phyloP scores from a whole-genome alignment of 1,140 invertebrate species.

The Steinernema feltiae region DNA sequence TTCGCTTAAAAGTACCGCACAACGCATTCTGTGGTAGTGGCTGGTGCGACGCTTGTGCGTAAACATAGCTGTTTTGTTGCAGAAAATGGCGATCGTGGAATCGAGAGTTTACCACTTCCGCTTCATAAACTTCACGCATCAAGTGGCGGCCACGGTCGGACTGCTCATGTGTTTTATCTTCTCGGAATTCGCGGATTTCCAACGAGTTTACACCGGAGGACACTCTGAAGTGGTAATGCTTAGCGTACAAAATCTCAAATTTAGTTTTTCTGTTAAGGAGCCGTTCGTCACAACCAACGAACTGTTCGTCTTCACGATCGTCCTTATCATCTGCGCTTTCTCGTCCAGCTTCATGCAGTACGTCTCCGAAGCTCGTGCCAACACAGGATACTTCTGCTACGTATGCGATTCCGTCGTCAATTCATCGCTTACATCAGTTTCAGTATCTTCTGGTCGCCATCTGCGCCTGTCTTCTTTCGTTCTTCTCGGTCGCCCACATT shows the following conservation, averaged over 20 bases:
- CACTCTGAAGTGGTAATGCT: background rate
- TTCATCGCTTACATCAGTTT: background rate
- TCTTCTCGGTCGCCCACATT: constrained; percentile 7
- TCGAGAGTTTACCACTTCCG: too few species aligned
- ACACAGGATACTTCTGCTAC: background rate
- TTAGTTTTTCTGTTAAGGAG: background rate
- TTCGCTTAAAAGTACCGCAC: too few species aligned
- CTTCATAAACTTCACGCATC: background rate
- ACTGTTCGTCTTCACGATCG: background rate
- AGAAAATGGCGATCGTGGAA: too few species aligned
- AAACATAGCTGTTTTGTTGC: too few species aligned
- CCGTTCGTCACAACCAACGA: background rate
- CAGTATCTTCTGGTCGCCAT: background rate
- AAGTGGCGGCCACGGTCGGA: background rate
- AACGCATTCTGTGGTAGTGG: too few species aligned
- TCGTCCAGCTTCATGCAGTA: background rate
- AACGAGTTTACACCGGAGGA: background rate
- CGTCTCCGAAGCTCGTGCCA: background rate
- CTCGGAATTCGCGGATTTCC: background rate
- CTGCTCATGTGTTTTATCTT: background rate
- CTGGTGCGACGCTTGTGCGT: too few species aligned
- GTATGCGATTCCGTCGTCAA: background rate
- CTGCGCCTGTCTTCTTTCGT: background rate
- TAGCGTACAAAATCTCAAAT: background rate
- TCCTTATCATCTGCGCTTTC: background rate